Conservation (phyloP, 37 sponge, comb jelly and placozoan genomes). For the Cliona cf. orientalis region DNA sequence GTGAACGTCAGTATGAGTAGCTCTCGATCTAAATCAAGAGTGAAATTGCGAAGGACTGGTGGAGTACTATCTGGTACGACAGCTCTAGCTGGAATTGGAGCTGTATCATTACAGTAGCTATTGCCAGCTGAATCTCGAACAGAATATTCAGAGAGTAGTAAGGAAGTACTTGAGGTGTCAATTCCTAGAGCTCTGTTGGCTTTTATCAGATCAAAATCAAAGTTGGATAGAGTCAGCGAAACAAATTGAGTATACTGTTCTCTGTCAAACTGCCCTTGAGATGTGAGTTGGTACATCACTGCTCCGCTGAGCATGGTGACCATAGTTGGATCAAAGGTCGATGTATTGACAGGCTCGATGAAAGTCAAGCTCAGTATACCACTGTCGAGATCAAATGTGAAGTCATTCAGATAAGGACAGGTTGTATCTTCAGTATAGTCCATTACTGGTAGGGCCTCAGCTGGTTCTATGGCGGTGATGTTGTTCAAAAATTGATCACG, state of each 20-base stretch:
- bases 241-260: constrained; percentile 46
- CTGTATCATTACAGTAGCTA: constrained; percentile 60
- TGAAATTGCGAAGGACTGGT: constrained; percentile 68
- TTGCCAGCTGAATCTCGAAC: constrained; percentile 68
- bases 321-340: constrained; percentile 61
- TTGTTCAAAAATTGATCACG: constrained; percentile 72
- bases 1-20: constrained; percentile 75
- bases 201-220: constrained; percentile 66
- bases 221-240: constrained; percentile 33
- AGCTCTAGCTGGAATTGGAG: constrained; percentile 24
- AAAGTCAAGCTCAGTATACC: constrained; percentile 72
- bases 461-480: constrained; percentile 25
- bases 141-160: constrained; percentile 22
- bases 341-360: constrained; percentile 83
- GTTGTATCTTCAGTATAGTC: constrained; percentile 63
- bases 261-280: constrained; percentile 13
- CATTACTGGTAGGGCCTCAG: constrained; percentile 6
- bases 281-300: constrained; percentile 38
- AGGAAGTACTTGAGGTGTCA: constrained; percentile 9
- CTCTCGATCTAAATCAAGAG: constrained; percentile 55
- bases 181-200: constrained; percentile 39
- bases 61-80: constrained; percentile 58
- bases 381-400: constrained; percentile 57
- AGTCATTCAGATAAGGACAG: constrained; percentile 60
- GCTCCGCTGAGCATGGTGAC: constrained; percentile 42